Percentiles rank a stretch among this genome's conserved stretches.
phyloP scores from a whole-genome alignment of 2,888 invertebrate species.

The Ophraella communa region DNA sequence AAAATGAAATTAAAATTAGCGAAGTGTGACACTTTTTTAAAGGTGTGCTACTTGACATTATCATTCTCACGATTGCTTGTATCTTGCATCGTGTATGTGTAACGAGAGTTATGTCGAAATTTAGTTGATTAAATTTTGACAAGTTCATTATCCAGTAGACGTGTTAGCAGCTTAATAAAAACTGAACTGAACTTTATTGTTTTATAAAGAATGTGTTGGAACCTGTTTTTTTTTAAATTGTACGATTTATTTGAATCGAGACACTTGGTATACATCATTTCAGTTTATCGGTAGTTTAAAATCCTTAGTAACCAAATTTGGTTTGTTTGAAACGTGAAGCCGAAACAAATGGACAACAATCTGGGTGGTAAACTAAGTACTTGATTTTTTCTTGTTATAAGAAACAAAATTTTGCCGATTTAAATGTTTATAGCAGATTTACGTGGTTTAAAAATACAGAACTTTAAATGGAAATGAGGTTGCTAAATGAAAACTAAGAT shows the following conservation, averaged over 20 bases:
- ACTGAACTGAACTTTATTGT: not conserved
- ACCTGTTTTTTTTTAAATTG: too few relatives aligned
- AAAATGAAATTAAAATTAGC: conserved; percentile 29
- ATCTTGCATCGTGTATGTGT: not conserved
- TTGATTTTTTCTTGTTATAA: not conserved
- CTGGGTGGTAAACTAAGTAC: not conserved
- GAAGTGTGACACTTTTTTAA: conserved; percentile 28
- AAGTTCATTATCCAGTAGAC: not conserved
- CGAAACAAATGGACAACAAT: not conserved
- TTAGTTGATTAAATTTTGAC: not conserved
- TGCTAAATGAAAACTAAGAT: not conserved
- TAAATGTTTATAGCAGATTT: not conserved
- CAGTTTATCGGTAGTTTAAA: not conserved
- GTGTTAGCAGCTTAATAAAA: not conserved
- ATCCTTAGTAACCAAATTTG: not conserved
- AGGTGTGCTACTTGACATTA: conserved; percentile 22
- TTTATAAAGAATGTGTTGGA: too few relatives aligned
- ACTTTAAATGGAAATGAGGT: not conserved
- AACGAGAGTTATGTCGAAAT: not conserved
- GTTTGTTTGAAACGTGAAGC: not conserved
- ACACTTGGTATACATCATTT: not conserved
- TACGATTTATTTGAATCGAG: too few relatives aligned
- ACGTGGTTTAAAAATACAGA: not conserved
- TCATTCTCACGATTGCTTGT: conserved; percentile 13
- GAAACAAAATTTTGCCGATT: not conserved